These are phyloP conservation scores for Oegoconia quadripuncta DNA, from an alignment of 2,888 invertebrate genomes.

Conservation along the genomic window DNA sequence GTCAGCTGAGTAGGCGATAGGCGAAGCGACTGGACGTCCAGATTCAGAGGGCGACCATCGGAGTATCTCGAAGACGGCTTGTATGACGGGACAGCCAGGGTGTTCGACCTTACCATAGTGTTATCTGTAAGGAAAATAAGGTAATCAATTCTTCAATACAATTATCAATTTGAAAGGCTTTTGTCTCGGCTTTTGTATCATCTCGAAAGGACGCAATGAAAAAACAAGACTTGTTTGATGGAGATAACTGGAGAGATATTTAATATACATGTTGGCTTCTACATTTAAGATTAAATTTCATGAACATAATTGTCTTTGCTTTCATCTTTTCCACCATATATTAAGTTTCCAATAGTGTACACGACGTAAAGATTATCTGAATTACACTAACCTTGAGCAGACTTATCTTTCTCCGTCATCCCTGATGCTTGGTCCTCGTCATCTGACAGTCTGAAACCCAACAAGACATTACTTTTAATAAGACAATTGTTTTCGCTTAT, in stretches of 20 bases:
- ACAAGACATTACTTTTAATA: neutral
- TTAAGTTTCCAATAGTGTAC: neutral
- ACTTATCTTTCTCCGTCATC: slow-evolving; percentile 74
- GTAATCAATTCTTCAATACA: neutral
- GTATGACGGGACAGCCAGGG: slow-evolving; percentile 71
- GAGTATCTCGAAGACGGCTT: slow-evolving; percentile 63
- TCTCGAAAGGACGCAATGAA: no score
- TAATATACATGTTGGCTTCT: no score
- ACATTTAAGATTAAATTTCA: no score
- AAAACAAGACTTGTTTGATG: no score
- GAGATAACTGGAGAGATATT: no score
- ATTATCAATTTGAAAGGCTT: no score
- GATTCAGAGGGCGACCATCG: slow-evolving; percentile 55
- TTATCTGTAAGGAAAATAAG: slow-evolving; percentile 57
- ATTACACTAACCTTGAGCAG: slow-evolving; percentile 49
- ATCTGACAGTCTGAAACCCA: slow-evolving; percentile 61
- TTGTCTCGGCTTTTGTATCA: no score
- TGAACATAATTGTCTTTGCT: no score
- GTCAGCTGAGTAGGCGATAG: slow-evolving; percentile 62
- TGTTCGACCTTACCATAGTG: slow-evolving; percentile 75
- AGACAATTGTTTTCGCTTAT: no score
- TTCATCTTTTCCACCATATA: neutral
- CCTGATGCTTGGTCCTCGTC: slow-evolving; percentile 74
- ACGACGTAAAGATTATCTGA: neutral
- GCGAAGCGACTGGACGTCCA: slow-evolving; percentile 60